Evolutionary conservation across 2,888 invertebrate species (phyloP).

Genomic region (Plebejus argus): DNA sequence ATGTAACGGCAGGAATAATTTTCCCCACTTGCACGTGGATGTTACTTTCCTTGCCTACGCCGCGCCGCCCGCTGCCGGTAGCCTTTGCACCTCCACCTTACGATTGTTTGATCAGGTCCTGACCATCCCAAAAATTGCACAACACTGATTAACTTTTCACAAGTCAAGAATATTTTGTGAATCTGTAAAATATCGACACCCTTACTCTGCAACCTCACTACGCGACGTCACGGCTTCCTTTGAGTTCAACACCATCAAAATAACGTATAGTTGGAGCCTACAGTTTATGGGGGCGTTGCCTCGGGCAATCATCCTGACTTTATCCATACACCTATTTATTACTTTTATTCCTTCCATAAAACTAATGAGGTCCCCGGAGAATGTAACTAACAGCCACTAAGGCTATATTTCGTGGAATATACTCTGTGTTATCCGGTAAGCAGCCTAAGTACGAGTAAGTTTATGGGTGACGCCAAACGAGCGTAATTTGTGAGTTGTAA

Average conservation of each 20-base stretch:
- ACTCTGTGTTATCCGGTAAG: not conserved
- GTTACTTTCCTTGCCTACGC: no score
- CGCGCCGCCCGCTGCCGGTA: no score
- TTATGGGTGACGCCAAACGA: not conserved
- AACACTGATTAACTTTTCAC: not conserved
- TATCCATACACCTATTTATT: constrained; percentile 41
- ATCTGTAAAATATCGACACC: not conserved
- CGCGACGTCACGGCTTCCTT: constrained; percentile 30
- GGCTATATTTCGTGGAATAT: constrained; percentile 2
- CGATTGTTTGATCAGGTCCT: no score
- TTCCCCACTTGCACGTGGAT: no score
- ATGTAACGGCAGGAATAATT: no score
- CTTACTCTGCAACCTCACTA: not conserved
- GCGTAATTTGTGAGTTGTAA: no score
- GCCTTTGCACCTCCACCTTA: no score
- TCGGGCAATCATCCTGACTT: constrained; percentile 34
- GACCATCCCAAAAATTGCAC: no score
- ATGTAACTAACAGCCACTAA: constrained; percentile 2
- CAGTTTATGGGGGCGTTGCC: constrained; percentile 41
- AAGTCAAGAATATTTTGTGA: not conserved
- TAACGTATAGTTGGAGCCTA: constrained; percentile 35
- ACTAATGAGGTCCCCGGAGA: constrained; percentile 39
- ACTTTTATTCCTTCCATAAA: constrained; percentile 42
- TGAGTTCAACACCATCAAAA: constrained; percentile 32
- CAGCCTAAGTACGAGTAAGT: not conserved